These are phyloP conservation scores for Sandelia bainsii DNA, from an alignment of 2,797 vertebrate species.

Conservation along the genomic window DNA sequence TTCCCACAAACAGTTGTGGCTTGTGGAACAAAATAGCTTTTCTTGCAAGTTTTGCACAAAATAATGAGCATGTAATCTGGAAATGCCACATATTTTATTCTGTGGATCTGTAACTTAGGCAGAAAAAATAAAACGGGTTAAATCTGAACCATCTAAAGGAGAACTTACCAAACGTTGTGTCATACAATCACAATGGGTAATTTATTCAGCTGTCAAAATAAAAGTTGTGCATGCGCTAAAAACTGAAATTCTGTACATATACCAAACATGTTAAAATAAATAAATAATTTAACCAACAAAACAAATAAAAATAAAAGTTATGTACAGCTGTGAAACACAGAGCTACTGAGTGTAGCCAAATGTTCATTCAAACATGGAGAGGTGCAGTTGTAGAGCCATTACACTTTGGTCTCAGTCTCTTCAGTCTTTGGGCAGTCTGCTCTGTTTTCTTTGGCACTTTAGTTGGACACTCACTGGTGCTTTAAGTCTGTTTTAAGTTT, in stretches of 20 bases:
- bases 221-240: conserved; percentile 55
- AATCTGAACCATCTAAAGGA: conserved; percentile 26
- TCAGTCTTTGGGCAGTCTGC: conserved; percentile 44
- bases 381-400: conserved; percentile 18
- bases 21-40: conserved; percentile 43
- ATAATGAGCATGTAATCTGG: conserved; percentile 39
- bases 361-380: conserved; percentile 35
- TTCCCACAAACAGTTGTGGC: conserved; percentile 47
- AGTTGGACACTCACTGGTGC: conserved; percentile 30
- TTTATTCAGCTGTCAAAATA: conserved; percentile 51
- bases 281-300: conserved; percentile 84
- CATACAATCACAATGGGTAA: conserved; percentile 9
- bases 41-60: conserved; percentile 47
- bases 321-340: conserved; percentile 63
- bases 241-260: conserved; percentile 65
- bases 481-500: conserved; percentile 35
- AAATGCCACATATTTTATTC: conserved; percentile 76
- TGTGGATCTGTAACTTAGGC: conserved; percentile 42
- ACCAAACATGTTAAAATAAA: conserved; percentile 78
- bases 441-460: conserved; percentile 60
- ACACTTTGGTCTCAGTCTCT: conserved; percentile 65
- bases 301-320: conserved; percentile 52
- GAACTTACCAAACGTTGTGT: conserved; percentile 48
- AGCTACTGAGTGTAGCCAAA: conserved; percentile 24
- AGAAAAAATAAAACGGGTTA: conserved; percentile 38